A percentile compares a stretch with the other conserved stretches of the same genome.
phyloP scores from a whole-genome alignment of 2,888 invertebrate species.

The Trichopria drosophilae region DNA sequence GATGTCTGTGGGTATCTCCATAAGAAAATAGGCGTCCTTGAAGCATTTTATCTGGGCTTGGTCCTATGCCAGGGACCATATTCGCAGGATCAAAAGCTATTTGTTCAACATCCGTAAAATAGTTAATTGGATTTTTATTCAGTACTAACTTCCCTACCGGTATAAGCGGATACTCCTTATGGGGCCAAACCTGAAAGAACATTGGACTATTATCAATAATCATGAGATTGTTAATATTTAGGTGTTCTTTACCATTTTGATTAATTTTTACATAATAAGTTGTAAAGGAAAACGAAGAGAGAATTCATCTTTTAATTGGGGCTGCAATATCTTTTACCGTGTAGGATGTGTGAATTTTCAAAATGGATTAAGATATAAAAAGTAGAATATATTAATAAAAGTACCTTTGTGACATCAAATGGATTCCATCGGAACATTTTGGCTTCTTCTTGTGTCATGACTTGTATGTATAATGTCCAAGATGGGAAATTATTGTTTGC shows the following conservation, averaged over 20 bases:
- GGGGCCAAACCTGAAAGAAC: conserved; percentile 72
- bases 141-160: conserved; percentile 82
- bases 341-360: no score
- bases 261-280: no score
- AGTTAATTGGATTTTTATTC: conserved; percentile 84
- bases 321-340: no score
- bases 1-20: conserved; percentile 85
- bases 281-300: no score
- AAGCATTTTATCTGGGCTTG: conserved; percentile 90
- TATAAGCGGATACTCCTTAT: conserved; percentile 80
- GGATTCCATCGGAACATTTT: conserved; percentile 11
- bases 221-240: no score
- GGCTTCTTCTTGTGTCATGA: conserved; percentile 12
- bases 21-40: conserved; percentile 83
- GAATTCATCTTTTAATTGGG: no score
- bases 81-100: conserved; percentile 86
- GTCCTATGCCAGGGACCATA: conserved; percentile 86
- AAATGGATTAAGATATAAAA: not conserved
- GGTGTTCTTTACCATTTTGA: no score
- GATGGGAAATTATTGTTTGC: conserved; percentile 4
- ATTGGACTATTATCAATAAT: no score
- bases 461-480: conserved; percentile 15
- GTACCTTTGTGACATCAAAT: conserved; percentile 19
- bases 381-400: not conserved
- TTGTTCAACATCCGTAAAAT: conserved; percentile 90